Conservation (phyloP, 2,888 invertebrate species). For the Disparrhopalites patrizii region DNA sequence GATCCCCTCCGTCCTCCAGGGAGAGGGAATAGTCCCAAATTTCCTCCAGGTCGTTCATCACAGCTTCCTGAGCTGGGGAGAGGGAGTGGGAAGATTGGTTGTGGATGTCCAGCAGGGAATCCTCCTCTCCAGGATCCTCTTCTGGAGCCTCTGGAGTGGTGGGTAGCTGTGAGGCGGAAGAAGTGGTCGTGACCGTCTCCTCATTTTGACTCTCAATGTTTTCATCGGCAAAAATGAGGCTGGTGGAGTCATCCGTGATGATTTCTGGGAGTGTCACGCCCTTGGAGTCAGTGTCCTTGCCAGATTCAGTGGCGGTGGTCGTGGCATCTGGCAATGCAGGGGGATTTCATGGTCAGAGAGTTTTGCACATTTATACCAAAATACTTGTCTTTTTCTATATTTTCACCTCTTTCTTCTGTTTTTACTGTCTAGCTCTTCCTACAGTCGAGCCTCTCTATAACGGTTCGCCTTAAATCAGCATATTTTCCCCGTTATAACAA, state of each 20-base stretch:
- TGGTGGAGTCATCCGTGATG: constrained; percentile 3
- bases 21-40: constrained; percentile 19
- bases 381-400: neutral
- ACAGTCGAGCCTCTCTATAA: too few relatives aligned
- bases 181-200: neutral
- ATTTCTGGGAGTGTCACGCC: neutral
- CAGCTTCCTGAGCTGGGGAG: constrained; percentile 10
- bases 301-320: too few relatives aligned
- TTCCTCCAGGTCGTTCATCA: constrained; percentile 11
- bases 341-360: neutral
- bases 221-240: constrained; percentile 1
- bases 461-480: too few relatives aligned
- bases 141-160: neutral
- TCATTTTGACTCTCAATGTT: neutral
- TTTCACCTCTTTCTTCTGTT: too few relatives aligned
- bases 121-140: too few relatives aligned
- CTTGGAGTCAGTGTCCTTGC: too few relatives aligned
- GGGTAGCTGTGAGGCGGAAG: neutral
- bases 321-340: neutral
- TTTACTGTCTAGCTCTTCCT: too few relatives aligned
- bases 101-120: too few relatives aligned
- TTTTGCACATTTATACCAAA: too few relatives aligned
- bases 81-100: too few relatives aligned
- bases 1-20: constrained; percentile 4
- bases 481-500: too few relatives aligned